Evolutionary conservation across 2,113 vertebrate species (phyloP).

Genomic region (Gallinago media): DNA sequence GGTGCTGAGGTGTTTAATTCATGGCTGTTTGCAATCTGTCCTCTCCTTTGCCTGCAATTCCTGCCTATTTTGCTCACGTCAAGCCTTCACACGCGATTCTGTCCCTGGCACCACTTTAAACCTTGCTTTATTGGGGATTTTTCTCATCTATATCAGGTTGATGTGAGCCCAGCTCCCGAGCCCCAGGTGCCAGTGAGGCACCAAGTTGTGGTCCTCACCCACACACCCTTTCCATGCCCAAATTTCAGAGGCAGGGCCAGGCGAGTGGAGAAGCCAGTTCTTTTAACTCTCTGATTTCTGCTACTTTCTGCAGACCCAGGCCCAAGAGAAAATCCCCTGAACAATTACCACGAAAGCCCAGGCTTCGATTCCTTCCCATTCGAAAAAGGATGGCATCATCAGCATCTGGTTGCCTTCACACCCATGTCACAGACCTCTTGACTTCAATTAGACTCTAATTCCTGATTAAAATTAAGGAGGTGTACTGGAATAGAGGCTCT

Average conservation of each 20-base stretch:
- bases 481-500: slow-evolving; percentile 29
- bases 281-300: slow-evolving; percentile 44
- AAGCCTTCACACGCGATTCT: not conserved
- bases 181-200: slow-evolving; percentile 15
- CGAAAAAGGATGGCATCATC: not conserved
- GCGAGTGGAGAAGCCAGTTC: slow-evolving; percentile 9
- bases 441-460: slow-evolving; percentile 52
- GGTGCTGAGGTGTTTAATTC: not conserved
- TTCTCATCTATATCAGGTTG: not conserved
- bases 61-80: not conserved
- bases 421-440: slow-evolving; percentile 7
- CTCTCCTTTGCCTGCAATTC: slow-evolving; percentile 27
- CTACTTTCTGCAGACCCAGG: not conserved
- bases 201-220: not conserved
- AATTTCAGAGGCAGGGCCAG: not conserved
- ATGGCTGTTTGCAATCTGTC: not conserved
- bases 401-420: slow-evolving; percentile 26
- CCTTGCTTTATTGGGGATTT: not conserved
- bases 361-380: not conserved
- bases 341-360: not conserved
- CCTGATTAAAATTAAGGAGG: slow-evolving; percentile 39
- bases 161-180: not conserved
- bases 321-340: fast-evolving
- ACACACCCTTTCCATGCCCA: not conserved
- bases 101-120: not conserved